Evolutionary conservation across 2,113 vertebrate genomes (phyloP), one percentile per base, ranked within the genome.

Genomic region (Hippoglossus stenolepis): DNA sequence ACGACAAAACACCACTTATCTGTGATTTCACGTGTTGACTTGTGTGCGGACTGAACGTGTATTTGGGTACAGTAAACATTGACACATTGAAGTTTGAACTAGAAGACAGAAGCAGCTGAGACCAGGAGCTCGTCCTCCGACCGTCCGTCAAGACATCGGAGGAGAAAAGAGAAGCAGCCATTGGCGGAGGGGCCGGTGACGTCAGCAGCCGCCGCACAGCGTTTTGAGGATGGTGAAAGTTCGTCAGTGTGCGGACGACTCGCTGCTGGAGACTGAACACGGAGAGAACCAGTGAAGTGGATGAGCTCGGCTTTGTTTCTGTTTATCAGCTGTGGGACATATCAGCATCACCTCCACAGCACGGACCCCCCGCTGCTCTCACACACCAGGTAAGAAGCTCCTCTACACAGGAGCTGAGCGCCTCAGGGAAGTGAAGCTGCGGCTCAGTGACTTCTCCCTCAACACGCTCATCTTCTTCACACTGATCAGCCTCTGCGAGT

Each of bases 311-410:
- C 18, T 51, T 12, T 51, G 49, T 51, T 18, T 51, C 11, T 45
- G 49, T 18, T 6, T 2, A 20, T 20, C 51, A n/a, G 51, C 51
- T 54, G 18, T 8, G 45, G 80, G 81, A 82, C 61, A 23, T 57
- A 73, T 51, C 65, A 20, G 0, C 23, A 70, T n/a, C 62, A 10
- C 58, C 49, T n/a, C n/a, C n/a, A 70, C 15, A 53, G 49, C 62
- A 51, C 78, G 69, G 87, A 62, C 57, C 80, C 92, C 93, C 91
- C 79, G 58, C 66, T 61, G 56, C 71, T 67, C 26, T 17, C 35
- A 61, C 84, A 84, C 58, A 86, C 13, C 73, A 84, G 92, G 91
- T 93, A 85, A 77, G 40, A 13, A 11, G 7, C 35, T 38, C 35
- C 6, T 31, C 31, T 31, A 31, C 31, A 31, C 6, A 31, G 7